Conservation (phyloP, 1,140 invertebrate genomes). For the Lucilia sericata region DNA sequence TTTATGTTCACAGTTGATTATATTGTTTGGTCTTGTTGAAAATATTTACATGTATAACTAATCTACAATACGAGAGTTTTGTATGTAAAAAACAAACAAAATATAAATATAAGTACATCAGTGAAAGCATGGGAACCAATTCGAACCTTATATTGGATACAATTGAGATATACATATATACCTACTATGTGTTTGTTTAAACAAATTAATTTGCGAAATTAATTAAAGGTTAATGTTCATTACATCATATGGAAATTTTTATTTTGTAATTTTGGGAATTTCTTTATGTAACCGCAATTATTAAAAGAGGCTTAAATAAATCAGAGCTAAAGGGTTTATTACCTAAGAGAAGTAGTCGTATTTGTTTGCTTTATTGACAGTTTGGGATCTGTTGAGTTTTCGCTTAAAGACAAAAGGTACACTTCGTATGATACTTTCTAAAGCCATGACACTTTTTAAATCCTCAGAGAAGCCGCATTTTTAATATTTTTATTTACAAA, state of each 20-base stretch:
- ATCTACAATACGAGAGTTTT: background rate
- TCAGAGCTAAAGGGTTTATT: too few species aligned
- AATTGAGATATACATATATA: background rate
- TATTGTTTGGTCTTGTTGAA: background rate
- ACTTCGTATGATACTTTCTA: too few species aligned
- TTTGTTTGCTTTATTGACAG: too few species aligned
- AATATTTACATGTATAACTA: background rate
- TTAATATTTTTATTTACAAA: too few species aligned
- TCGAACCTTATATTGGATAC: background rate
- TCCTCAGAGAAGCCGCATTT: too few species aligned
- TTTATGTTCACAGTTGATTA: conserved; percentile 4
- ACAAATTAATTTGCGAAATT: background rate
- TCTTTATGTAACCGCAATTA: too few species aligned
- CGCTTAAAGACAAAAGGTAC: too few species aligned
- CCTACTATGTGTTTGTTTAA: background rate
- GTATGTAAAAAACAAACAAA: background rate
- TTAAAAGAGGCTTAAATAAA: too few species aligned
- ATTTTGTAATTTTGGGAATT: background rate
- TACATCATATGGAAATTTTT: background rate
- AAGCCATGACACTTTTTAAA: too few species aligned
- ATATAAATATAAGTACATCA: background rate
- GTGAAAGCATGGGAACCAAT: conserved; percentile 4
- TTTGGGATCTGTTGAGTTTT: too few species aligned
- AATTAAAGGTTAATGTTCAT: background rate
- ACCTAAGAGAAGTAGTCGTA: too few species aligned